Percentiles rank a stretch among this genome's conserved stretches.
Conservation (phyloP, 2,797 vertebrate species). For the Agapornis canus region DNA sequence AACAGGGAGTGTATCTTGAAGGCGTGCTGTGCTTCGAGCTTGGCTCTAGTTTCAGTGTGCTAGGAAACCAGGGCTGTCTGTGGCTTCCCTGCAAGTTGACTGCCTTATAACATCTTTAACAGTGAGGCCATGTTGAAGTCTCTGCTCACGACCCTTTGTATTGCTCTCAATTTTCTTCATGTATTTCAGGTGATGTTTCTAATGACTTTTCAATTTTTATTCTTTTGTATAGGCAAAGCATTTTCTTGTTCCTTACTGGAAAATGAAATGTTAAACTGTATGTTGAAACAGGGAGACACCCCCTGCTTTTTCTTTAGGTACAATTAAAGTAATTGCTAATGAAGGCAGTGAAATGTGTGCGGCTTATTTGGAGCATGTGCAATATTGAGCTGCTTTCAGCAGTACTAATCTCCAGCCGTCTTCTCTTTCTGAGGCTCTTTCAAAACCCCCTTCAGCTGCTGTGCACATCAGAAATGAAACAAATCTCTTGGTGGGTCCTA, state of each 20-base stretch:
- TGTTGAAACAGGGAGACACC: background rate
- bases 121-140: background rate
- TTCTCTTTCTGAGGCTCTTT: background rate
- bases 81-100: background rate
- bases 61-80: background rate
- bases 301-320: background rate
- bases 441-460: conserved; percentile 12
- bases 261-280: background rate
- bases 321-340: background rate
- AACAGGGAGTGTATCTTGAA: background rate
- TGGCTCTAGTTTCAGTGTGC: accelerated
- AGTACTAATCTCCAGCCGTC: background rate
- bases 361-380: background rate
- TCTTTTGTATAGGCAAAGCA: background rate
- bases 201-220: background rate
- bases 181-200: background rate
- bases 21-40: background rate
- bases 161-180: background rate
- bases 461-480: background rate
- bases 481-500: background rate
- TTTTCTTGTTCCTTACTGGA: background rate
- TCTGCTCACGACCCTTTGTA: background rate
- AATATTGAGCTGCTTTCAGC: background rate
- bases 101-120: background rate
- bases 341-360: background rate